Base-by-base conservation (phyloP, 2,888 invertebrate genomes). In the Euplexia lucipara region DNA sequence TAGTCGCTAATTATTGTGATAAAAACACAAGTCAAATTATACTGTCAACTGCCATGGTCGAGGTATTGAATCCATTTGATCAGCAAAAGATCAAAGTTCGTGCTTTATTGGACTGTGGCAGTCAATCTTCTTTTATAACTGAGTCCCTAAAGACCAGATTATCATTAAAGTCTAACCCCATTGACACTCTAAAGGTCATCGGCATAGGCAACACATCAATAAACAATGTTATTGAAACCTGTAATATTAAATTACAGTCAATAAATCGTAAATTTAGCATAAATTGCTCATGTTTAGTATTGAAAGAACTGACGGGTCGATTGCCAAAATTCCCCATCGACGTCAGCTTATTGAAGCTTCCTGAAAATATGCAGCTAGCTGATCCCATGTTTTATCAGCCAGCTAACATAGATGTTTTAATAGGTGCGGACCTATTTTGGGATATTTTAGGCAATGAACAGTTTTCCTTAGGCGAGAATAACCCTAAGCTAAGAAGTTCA, bases 271-370 rank as follows among this genome's bases (percentile, higher is more conserved):
- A 41, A 32, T 53, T 42, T n/a, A 42, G 8, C 0, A 42, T 53
- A 32, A 30, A 1, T 9, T 53, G 41, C 18, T 53, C 53, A 1
- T 81, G 76, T 53, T 34, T 74, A 20, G 77, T 79, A 6, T 16
- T 80, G 8, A 56, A 67, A 1, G 70, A 78, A 48, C 26, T 79
- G n/a, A 60, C n/a, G n/a, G n/a, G n/a, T n/a, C n/a, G n/a, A n/a
- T n/a, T n/a, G n/a, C n/a, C n/a, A n/a, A n/a, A n/a, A n/a, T n/a
- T n/a, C n/a, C n/a, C n/a, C n/a, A n/a, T n/a, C n/a, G n/a, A n/a
- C n/a, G n/a, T n/a, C n/a, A n/a, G n/a, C n/a, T n/a, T n/a, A n/a
- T n/a, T n/a, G n/a, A n/a, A n/a, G n/a, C n/a, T n/a, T n/a, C n/a
- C n/a, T n/a, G n/a, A n/a, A n/a, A n/a, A n/a, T n/a, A n/a, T n/a